Evolutionary conservation across 2,797 vertebrate species (phyloP), one percentile per base, ranked within the genome.

Genomic region (Coreius guichenoti): DNA sequence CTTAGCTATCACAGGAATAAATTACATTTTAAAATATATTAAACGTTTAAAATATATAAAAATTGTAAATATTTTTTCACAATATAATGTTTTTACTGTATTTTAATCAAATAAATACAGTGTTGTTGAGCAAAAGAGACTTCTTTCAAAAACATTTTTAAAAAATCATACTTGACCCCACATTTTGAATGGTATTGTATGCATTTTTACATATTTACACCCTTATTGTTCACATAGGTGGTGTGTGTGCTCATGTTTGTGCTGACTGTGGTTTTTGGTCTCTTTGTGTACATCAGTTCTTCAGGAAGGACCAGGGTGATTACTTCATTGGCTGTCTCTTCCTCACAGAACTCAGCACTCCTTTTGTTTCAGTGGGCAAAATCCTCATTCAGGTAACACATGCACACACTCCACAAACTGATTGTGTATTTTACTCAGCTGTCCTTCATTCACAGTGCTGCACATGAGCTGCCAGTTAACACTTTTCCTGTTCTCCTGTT

Each of bases 311-410:
- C 36, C 95, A 96, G 88, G 98, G 98, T 5, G 98, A 99, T 89
- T 99, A 97, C 95, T 99, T 98, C 5, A 96, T 99, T 3, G 98
- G 98, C 91, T 99, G 98, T 91, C 95, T 99, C 92, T 98, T 97
- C 92, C 95, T 93, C 4, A 98, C 98, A 14, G 98, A 99, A 94
- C 94, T 99, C 94, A 99, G 98, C 94, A 99, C 98, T 0, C 98
- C 98, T 4, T 99, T 99, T 1, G 98, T 99, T 26, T 99, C 98
- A 0, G 92, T 99, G 92, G 98, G 97, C 91, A 99, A 97, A 93
- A 96, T 99, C 89, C 96, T 99, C 88, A 97, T 99, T 93, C 97
- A 99, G 98, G 98, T 98, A 93, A 86, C 94, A 77, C 68, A 1
- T 8, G 33, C 78, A 85, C 58, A 73, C 68, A 76, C 43, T n/a